phyloP scores from a whole-genome alignment of 2,888 invertebrate genomes.

The Onthophagus sagittarius region DNA sequence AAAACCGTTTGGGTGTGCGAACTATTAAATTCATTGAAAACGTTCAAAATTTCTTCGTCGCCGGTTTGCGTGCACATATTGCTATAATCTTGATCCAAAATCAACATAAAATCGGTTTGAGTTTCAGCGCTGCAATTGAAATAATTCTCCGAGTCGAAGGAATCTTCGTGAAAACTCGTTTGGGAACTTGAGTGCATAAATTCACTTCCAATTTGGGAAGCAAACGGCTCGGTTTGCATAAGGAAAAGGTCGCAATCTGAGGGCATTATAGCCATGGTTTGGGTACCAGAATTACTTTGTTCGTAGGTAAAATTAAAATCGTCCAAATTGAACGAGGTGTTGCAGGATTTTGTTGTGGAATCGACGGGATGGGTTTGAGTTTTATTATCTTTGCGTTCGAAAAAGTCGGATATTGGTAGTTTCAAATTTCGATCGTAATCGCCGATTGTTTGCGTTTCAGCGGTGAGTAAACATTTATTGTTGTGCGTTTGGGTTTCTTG shows the following conservation, averaged over 20 bases:
- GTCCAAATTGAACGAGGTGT: constrained; percentile 40
- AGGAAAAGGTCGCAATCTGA: constrained; percentile 28
- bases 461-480: constrained; percentile 29
- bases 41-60: constrained; percentile 48
- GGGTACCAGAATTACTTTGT: constrained; percentile 41
- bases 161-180: constrained; percentile 31
- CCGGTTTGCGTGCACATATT: constrained; percentile 50
- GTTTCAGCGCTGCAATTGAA: constrained; percentile 58
- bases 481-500: constrained; percentile 44
- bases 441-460: constrained; percentile 48
- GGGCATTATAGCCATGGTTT: constrained; percentile 33
- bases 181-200: constrained; percentile 34
- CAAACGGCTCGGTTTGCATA: constrained; percentile 38
- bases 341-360: constrained; percentile 40
- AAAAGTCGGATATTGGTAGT: background rate
- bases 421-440: constrained; percentile 35
- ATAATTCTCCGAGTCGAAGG: constrained; percentile 41
- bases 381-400: constrained; percentile 21
- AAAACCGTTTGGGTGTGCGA: constrained; percentile 62
- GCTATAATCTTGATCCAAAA: constrained; percentile 42
- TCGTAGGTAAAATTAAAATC: constrained; percentile 34
- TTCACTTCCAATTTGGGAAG: constrained; percentile 28
- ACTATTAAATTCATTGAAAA: constrained; percentile 54
- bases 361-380: constrained; percentile 33
- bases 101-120: constrained; percentile 54